Percentiles rank a stretch among this genome's conserved stretches.
phyloP scores from a whole-genome alignment of 2,113 vertebrate species.

The Isichthys henryi region DNA sequence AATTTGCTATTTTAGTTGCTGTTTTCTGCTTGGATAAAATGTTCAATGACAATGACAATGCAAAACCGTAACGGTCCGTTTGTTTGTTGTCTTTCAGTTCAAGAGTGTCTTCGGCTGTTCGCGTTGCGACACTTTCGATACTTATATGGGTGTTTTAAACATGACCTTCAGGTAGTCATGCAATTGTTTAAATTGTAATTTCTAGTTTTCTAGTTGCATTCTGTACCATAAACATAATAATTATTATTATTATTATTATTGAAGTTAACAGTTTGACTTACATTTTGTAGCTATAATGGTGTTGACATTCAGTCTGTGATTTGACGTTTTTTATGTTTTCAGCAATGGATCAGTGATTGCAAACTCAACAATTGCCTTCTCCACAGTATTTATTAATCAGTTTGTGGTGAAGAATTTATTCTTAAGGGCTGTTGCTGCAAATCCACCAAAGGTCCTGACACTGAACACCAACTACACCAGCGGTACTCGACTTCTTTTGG shows the following conservation, averaged over 20 bases:
- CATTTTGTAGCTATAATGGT: neutral
- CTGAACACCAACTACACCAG: neutral
- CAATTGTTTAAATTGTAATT: neutral
- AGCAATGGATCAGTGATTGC: constrained; percentile 11
- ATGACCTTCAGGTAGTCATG: constrained; percentile 16
- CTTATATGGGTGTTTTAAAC: neutral
- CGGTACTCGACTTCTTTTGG: neutral
- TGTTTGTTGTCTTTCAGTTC: constrained; percentile 3
- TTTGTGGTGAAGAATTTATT: neutral
- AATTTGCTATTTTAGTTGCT: neutral
- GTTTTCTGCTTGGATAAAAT: neutral
- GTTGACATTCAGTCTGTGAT: neutral
- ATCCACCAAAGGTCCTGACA: neutral
- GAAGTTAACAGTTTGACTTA: neutral
- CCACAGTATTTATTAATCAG: neutral
- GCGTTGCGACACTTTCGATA: neutral
- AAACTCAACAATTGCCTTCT: neutral
- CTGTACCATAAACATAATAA: neutral
- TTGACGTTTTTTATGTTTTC: neutral
- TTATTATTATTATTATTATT: neutral
- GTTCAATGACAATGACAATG: neutral
- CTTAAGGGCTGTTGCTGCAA: neutral
- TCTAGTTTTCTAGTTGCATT: neutral
- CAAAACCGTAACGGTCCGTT: neutral
- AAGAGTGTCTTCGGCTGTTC: neutral